Evolutionary conservation across 1,140 invertebrate species (phyloP).

Genomic region (Drosophila pallidifrons): DNA sequence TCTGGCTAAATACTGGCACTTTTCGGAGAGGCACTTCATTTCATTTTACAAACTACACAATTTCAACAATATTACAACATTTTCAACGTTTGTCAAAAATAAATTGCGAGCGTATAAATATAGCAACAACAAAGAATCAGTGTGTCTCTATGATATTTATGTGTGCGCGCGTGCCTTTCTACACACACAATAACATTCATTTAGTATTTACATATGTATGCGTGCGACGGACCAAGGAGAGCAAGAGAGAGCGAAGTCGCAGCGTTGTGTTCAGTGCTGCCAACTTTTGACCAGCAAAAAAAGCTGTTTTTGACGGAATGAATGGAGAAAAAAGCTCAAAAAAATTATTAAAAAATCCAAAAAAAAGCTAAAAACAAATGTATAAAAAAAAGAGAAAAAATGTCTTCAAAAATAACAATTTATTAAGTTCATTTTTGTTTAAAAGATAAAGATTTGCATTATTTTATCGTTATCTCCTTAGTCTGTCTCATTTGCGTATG

Average conservation of each 20-base stretch:
- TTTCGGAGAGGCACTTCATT: slow-evolving; percentile 25
- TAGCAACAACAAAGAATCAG: slow-evolving; percentile 59
- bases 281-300: too few species aligned
- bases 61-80: slow-evolving; percentile 51
- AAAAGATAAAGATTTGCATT: too few species aligned
- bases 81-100: slow-evolving; percentile 45
- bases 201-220: not conserved
- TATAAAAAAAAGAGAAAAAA: too few species aligned
- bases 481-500: too few species aligned
- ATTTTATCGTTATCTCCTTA: too few species aligned
- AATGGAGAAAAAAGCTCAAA: too few species aligned
- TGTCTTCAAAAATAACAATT: too few species aligned
- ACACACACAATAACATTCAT: slow-evolving; percentile 3
- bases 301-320: too few species aligned
- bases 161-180: slow-evolving; percentile 1
- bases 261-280: too few species aligned
- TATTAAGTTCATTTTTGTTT: too few species aligned
- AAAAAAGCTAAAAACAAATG: too few species aligned
- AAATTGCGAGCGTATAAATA: slow-evolving; percentile 57
- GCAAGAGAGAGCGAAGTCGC: slow-evolving; percentile 28
- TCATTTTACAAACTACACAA: slow-evolving; percentile 30
- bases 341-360: too few species aligned
- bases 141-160: slow-evolving; percentile 22
- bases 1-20: slow-evolving; percentile 42
- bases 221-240: slow-evolving; percentile 29